phyloP scores from a whole-genome alignment of 2,797 vertebrate genomes.

The Fistularia tabacaria region DNA sequence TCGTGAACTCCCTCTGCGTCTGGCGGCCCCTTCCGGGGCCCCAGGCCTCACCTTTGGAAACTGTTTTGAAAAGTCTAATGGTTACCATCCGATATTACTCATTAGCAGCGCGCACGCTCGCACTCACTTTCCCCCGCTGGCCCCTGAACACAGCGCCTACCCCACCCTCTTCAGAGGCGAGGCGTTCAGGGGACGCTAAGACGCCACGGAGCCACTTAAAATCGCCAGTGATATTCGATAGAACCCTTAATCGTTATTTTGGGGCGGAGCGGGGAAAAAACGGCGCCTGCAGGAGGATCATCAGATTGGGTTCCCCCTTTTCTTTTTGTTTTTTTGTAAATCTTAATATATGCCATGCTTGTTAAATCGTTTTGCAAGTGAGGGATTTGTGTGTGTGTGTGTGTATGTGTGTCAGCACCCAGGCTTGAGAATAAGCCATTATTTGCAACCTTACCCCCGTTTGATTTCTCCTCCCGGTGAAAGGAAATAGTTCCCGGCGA shows the following conservation, averaged over 20 bases:
- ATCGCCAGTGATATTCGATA: slow-evolving; percentile 64
- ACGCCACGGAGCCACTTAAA: slow-evolving; percentile 63
- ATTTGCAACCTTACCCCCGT: slow-evolving; percentile 65
- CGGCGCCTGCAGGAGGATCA: slow-evolving; percentile 55
- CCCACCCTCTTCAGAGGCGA: too few species aligned
- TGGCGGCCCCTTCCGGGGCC: too few species aligned
- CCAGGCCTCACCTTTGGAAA: too few species aligned
- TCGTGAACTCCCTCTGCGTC: too few species aligned
- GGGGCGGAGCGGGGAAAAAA: slow-evolving; percentile 55
- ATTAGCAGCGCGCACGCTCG: slow-evolving; percentile 26
- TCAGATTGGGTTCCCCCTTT: slow-evolving; percentile 30
- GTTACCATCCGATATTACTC: slow-evolving; percentile 55
- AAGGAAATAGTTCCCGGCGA: slow-evolving; percentile 60
- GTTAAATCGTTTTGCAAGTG: slow-evolving; percentile 52
- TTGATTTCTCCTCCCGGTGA: slow-evolving; percentile 58
- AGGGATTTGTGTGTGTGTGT: slow-evolving; percentile 46
- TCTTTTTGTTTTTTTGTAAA: not conserved
- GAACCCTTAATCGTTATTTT: slow-evolving; percentile 72
- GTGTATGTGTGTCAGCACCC: too few species aligned
- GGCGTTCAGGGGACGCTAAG: slow-evolving; percentile 46
- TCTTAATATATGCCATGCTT: slow-evolving; percentile 12
- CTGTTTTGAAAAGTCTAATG: slow-evolving; percentile 68
- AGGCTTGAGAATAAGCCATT: slow-evolving; percentile 46
- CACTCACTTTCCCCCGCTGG: slow-evolving; percentile 58
- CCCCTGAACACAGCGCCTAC: too few species aligned